Evolutionary conservation across 92 coral and sea anemone species (phyloP), one percentile per base, ranked within the genome.

Genomic region (Zoanthus gigantus): DNA sequence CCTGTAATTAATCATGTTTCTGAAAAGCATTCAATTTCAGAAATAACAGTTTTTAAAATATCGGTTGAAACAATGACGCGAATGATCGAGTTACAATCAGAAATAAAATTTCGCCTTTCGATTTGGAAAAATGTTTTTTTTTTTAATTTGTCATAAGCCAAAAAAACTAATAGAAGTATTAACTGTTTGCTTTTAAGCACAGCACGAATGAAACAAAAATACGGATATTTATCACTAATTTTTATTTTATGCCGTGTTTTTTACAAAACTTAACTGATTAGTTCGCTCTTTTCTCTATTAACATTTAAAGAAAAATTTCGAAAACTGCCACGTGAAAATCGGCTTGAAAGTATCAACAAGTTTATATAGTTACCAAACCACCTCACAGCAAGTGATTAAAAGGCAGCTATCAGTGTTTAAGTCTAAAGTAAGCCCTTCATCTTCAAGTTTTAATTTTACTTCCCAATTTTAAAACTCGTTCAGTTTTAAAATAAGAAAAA

Each of bases 11-110:
- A 7, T 14, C 7, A 50, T 23, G 12, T 50, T 50, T 50, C 56
- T 11, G 56, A 50, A 7, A 50, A 48, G 80, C 80, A 76, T 48
- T 37, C 80, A 16, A 74, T 74, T 46, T 74, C 61, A 15, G 17
- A 47, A 10, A 60, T 60, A 23, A 60, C 17, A 28, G 57, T 5
- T 15, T 0, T 18, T 0, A 14, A 71, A 44, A 45, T 31, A 14
- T 1, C 18, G 77, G 45, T 54, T 8, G 45, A 60, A 75, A 15
- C 30, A 48, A 8, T 44, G 53, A 37, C n/a, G 48, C 9, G 53
- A 45, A n/a, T 3, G 0, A 52, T 60, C 61, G 67, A 83, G 68
- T 72, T 69, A 77, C 77, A 74, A 89, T 31, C 77, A 83, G 29
- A 84, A 54, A 79, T 82, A 2, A 37, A 2, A 1, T 37, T 37